A percentile compares a stretch with the other conserved stretches of the same genome.
These are phyloP conservation scores for Cryptocephalus primarius DNA, from an alignment of 2,888 invertebrate species.

Conservation along the genomic window DNA sequence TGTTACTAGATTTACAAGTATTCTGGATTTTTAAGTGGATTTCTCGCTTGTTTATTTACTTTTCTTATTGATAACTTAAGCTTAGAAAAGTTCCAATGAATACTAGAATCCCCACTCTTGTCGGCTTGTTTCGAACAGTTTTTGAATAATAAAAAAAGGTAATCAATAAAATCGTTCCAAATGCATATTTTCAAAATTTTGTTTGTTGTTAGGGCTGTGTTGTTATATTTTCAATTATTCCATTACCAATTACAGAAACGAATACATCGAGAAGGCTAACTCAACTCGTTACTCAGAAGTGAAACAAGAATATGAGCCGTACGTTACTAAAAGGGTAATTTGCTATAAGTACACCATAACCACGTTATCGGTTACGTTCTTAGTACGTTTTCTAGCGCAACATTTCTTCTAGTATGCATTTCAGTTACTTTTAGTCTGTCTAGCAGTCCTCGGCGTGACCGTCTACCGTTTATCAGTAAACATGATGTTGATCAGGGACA, in stretches of 20 bases:
- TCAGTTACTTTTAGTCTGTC: conserved; percentile 18
- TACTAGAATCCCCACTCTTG: no score
- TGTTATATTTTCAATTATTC: neutral
- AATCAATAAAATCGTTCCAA: no score
- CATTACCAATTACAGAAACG: neutral
- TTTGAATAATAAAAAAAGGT: no score
- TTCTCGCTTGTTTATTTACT: no score
- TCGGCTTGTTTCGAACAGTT: no score
- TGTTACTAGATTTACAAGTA: no score
- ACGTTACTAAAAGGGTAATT: no score
- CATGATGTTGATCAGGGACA: conserved; percentile 8
- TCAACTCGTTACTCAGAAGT: neutral
- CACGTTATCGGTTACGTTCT: neutral
- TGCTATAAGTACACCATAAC: neutral
- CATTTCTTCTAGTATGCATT: conserved; percentile 6
- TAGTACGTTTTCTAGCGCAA: neutral
- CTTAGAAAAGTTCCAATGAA: no score
- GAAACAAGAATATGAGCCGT: neutral
- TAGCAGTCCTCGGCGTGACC: conserved; percentile 20
- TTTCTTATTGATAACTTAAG: no score
- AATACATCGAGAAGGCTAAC: neutral
- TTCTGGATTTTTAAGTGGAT: no score
- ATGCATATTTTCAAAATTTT: no score
- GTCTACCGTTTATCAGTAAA: conserved; percentile 17
- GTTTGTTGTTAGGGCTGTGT: no score